Base-by-base conservation (phyloP, 2,113 vertebrate species). In the Hydrochoerus hydrochaeris region DNA sequence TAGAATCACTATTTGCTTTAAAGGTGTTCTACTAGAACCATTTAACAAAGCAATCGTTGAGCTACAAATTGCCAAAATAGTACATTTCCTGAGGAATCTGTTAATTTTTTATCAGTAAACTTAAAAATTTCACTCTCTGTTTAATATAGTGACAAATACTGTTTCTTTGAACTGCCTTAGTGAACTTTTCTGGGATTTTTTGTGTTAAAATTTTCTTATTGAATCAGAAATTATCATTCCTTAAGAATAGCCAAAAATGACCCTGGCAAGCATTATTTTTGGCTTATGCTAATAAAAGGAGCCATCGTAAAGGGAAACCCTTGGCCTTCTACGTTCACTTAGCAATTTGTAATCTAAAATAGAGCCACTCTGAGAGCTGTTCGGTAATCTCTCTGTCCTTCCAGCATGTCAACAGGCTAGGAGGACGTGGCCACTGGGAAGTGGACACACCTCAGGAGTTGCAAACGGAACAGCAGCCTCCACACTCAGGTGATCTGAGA, bases 391-490 rank as follows among this genome's bases (percentile, higher is more conserved):
- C 22, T 90, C 69, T 62, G 63, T 90, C 41, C 77, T 85, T 93
- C 84, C 75, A 89, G 12, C n/a, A 83, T 57, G 10, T 81, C 69
- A 52, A 52, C 92, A 67, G 57, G 77, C 87, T 89, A 83, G 58
- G 60, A 83, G 73, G 44, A 78, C 58, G 54, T 41, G 62, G 81
- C 87, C 75, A 44, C n/a, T 32, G 90, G 71, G 93, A 93, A 89
- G 81, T 88, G 28, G 46, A 75, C 69, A 83, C n/a, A 46, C 91
- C 87, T 90, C 2, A 93, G 85, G 83, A 96, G 44, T 54, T 85
- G 24, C 95, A 95, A 97, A 93, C 89, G 95, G 28, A 91, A 52
- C 60, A 93, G 86, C 95, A 90, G 82, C 63, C 69, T 94, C 46
- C 81, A 80, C 14, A 49, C 38, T 95, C 93, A 67, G 85, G 90